Evolutionary conservation across 1,140 invertebrate genomes (phyloP).

Genomic region (Ctenoplectra terminalis): DNA sequence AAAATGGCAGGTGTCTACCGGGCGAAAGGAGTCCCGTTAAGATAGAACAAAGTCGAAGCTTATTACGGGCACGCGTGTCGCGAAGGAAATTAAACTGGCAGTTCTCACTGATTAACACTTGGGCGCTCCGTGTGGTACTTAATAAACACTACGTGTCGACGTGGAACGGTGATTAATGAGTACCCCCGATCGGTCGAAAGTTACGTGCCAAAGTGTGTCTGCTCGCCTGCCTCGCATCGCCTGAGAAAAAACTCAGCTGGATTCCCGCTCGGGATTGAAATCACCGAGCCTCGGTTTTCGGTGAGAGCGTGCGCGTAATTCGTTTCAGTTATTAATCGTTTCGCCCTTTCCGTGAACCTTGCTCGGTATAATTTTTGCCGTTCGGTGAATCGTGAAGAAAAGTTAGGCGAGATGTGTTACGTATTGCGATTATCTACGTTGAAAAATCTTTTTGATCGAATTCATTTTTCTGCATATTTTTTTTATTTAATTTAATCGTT

Average conservation of each 20-base stretch:
- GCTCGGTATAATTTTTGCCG: too few species aligned
- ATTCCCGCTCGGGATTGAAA: neutral
- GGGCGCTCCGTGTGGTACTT: slow-evolving; percentile 57
- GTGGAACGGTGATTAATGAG: slow-evolving; percentile 61
- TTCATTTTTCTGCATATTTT: too few species aligned
- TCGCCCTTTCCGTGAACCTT: too few species aligned
- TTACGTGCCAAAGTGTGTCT: slow-evolving; percentile 2
- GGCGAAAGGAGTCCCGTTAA: slow-evolving; percentile 34
- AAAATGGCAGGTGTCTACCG: slow-evolving; percentile 43
- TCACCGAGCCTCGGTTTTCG: neutral
- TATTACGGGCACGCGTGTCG: slow-evolving; percentile 66
- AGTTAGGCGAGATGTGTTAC: too few species aligned
- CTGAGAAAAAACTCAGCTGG: slow-evolving; percentile 6
- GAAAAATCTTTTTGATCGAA: too few species aligned
- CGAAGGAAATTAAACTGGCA: slow-evolving; percentile 69
- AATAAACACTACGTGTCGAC: slow-evolving; percentile 68
- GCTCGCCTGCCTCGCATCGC: neutral
- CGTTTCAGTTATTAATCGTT: too few species aligned
- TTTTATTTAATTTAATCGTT: too few species aligned
- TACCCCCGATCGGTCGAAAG: slow-evolving; percentile 29
- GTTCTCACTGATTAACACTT: slow-evolving; percentile 73
- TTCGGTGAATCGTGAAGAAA: too few species aligned
- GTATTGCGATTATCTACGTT: too few species aligned
- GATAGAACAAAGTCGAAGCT: slow-evolving; percentile 48
- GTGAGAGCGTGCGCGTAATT: neutral